Evolutionary conservation across 2,888 invertebrate species (phyloP).

Genomic region (Limnephilus marmoratus): DNA sequence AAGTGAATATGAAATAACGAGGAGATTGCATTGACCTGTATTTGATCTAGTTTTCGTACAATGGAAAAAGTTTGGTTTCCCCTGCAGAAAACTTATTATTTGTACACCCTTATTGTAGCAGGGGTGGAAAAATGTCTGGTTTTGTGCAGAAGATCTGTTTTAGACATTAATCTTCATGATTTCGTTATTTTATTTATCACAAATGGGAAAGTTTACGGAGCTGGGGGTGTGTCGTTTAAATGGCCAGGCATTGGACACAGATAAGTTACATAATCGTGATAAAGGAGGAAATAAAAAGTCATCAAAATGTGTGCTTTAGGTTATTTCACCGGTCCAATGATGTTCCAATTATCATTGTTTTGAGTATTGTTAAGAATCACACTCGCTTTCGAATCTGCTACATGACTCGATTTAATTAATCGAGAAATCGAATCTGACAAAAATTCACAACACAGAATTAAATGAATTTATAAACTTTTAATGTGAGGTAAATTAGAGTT

Average conservation of each 20-base stretch:
- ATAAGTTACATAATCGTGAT: neutral
- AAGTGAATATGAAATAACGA: neutral
- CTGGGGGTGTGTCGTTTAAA: neutral
- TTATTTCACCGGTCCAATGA: neutral
- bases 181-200: neutral
- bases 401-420: too few relatives aligned
- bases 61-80: neutral
- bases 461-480: too few relatives aligned
- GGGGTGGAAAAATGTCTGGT: neutral
- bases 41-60: neutral
- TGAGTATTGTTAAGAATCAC: neutral
- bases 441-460: too few relatives aligned
- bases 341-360: neutral
- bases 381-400: too few relatives aligned
- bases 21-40: neutral
- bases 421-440: too few relatives aligned
- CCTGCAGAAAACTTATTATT: neutral
- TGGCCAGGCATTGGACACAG: neutral
- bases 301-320: neutral
- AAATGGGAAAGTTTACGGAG: neutral
- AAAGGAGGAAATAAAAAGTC: neutral
- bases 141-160: neutral
- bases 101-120: neutral
- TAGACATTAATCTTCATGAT: neutral
- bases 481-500: too few relatives aligned